Base-by-base conservation (phyloP, 2,888 invertebrate genomes). In the Lordiphosa andalusiaca region DNA sequence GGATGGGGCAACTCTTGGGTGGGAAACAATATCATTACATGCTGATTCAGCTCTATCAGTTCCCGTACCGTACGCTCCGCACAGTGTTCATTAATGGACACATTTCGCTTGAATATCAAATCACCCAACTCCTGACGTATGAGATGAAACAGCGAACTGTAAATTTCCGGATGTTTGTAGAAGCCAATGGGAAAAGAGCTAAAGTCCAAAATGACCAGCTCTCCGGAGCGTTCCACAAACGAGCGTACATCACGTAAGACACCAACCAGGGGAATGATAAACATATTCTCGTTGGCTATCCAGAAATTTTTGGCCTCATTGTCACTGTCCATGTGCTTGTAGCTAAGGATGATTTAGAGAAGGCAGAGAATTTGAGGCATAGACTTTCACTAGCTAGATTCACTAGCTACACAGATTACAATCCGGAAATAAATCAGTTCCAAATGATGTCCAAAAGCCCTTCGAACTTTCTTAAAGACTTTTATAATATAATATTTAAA, bases 131-230 rank as follows among this genome's bases (percentile, higher is more conserved):
- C 91, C 41, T 89, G 84, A 35, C 90, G 86, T 1, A 93, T 85
- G 6, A 92, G 75, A 35, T 90, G 87, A 7, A 91, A 89, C 13
- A 93, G 87, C 39, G 90, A 88, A 25, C 89, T 87, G 73, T 93
- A 93, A 13, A 90, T 67, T 49, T 87, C 85, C 2, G 86, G 86
- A 50, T 87, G 85, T 47, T 88, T 87, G 61, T 88, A 87, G 69
- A 90, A 90, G 4, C 90, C 89, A 35, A 88, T 84, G 0, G 95
- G 95, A 88, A 96, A 95, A 61, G 95, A 93, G 80, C 96, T 95
- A 42, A 96, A 94, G 83, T 96, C 96, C 47, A 96, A 88, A 62
- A 96, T 92, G 7, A 96, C 91, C 33, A 95, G 90, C 90, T 95
- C 95, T 62, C 92, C 90, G 0, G 95, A 93, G 37, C 90, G 88